phyloP scores from a whole-genome alignment of 1,140 invertebrate genomes.

The Sycophaga agraensis region DNA sequence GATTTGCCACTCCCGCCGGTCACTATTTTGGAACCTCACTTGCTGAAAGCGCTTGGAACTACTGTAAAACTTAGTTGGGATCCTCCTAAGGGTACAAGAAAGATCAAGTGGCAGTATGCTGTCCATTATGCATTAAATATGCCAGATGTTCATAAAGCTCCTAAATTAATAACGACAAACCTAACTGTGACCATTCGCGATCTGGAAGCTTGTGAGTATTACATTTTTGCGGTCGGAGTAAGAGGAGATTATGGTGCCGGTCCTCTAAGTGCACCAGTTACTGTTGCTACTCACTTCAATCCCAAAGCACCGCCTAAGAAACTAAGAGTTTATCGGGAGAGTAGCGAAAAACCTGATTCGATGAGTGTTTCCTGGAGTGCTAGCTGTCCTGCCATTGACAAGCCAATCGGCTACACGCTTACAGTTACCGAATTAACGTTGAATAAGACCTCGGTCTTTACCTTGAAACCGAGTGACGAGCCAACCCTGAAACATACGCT shows the following conservation, averaged over 20 bases:
- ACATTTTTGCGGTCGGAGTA: constrained; percentile 73
- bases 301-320: constrained; percentile 63
- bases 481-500: constrained; percentile 59
- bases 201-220: constrained; percentile 72
- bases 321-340: constrained; percentile 48
- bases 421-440: constrained; percentile 58
- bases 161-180: constrained; percentile 60
- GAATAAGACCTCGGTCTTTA: constrained; percentile 54
- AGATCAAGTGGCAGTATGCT: constrained; percentile 65
- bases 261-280: constrained; percentile 60
- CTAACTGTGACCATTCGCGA: constrained; percentile 62
- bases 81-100: constrained; percentile 58
- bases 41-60: constrained; percentile 62
- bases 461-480: constrained; percentile 51
- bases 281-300: constrained; percentile 67
- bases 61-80: constrained; percentile 69
- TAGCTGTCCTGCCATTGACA: constrained; percentile 58
- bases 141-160: constrained; percentile 57
- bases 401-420: constrained; percentile 63
- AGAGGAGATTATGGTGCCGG: constrained; percentile 65
- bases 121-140: constrained; percentile 64
- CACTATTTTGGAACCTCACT: constrained; percentile 53
- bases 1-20: constrained; percentile 61
- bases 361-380: constrained; percentile 60
- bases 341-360: constrained; percentile 57